Evolutionary conservation across 2,888 invertebrate genomes (phyloP).

Genomic region (Germaria angustata): DNA sequence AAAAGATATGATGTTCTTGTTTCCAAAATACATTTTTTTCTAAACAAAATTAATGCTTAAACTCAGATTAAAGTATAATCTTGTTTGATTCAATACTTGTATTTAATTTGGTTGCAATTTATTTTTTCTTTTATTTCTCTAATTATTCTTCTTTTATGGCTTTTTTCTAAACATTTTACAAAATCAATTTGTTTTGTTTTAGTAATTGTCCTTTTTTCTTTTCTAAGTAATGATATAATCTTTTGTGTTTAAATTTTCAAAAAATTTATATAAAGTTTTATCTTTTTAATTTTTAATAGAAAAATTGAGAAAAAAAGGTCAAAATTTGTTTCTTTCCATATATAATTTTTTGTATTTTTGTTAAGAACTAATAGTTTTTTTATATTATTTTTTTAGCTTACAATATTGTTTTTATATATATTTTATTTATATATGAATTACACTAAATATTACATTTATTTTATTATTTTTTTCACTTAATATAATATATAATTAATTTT

Average conservation of each 20-base stretch:
- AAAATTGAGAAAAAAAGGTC: slow-evolving; percentile 45
- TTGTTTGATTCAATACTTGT: too few relatives aligned
- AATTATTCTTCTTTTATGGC: not conserved
- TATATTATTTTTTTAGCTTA: slow-evolving; percentile 52
- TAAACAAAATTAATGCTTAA: too few relatives aligned
- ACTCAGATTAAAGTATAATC: too few relatives aligned
- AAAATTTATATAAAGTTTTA: slow-evolving; percentile 51
- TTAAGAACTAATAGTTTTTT: slow-evolving; percentile 63
- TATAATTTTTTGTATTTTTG: slow-evolving; percentile 21
- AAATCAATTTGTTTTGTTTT: slow-evolving; percentile 48
- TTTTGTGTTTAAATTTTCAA: slow-evolving; percentile 31
- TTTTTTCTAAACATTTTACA: slow-evolving; percentile 55
- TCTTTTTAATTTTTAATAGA: slow-evolving; percentile 26
- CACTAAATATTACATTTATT: slow-evolving; percentile 78
- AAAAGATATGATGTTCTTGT: too few relatives aligned
- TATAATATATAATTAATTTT: slow-evolving; percentile 72
- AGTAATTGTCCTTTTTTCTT: slow-evolving; percentile 15
- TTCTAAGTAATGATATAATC: slow-evolving; percentile 46
- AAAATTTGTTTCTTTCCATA: slow-evolving; percentile 41
- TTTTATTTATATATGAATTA: slow-evolving; percentile 73
- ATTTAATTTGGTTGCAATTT: slow-evolving; percentile 44
- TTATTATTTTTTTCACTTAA: slow-evolving; percentile 65
- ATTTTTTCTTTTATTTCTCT: not conserved
- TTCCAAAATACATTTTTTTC: too few relatives aligned
- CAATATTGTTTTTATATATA: slow-evolving; percentile 52